Base-by-base conservation (phyloP, 2,888 invertebrate genomes). In the Cataglyphis livida region DNA sequence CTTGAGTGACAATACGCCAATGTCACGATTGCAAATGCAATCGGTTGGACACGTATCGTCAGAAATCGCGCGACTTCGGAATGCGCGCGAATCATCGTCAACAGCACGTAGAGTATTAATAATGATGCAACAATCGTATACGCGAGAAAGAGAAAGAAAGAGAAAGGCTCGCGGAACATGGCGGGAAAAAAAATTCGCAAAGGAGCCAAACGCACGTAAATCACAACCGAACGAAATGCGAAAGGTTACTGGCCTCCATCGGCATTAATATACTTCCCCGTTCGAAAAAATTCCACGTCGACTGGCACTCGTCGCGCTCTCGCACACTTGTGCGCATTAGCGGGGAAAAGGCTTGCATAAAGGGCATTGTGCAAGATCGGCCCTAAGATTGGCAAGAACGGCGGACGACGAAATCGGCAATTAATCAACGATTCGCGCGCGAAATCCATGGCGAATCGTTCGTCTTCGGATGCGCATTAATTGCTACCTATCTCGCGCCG, bases 401-500 rank as follows among this genome's bases (percentile, higher is more conserved):
- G 41, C 41, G 38, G 25, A n/a, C 54, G 71, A 88, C 64, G 84
- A 76, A 79, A 85, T 86, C 61, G 38, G 73, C 65, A 68, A 89
- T 84, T 81, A 88, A 89, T 84, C 84, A 82, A 66, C 38, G 59
- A 61, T 74, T 41, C 44, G 73, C 25, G 51, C 44, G 65, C 57
- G 21, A 78, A n/a, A 71, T 76, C 59, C 83, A 65, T 57, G 81
- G 61, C 78, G 74, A 85, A 85, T 82, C 74, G 41, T 41, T 68
- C 79, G 83, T 75, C 76, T 84, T 81, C 78, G 61, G 65, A 65
- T 59, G 59, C 65, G 32, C 73, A 76, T 84, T 89, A 86, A 90
- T 90, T 86, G 73, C 85, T 44, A 79, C 71, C 61, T 44, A 79
- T 59, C 61, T 84, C 82, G 79, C 38, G 78, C 68, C 25, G 41